These are phyloP conservation scores for Eremophila alpestris DNA, from an alignment of 2,797 vertebrate species.

Conservation along the genomic window DNA sequence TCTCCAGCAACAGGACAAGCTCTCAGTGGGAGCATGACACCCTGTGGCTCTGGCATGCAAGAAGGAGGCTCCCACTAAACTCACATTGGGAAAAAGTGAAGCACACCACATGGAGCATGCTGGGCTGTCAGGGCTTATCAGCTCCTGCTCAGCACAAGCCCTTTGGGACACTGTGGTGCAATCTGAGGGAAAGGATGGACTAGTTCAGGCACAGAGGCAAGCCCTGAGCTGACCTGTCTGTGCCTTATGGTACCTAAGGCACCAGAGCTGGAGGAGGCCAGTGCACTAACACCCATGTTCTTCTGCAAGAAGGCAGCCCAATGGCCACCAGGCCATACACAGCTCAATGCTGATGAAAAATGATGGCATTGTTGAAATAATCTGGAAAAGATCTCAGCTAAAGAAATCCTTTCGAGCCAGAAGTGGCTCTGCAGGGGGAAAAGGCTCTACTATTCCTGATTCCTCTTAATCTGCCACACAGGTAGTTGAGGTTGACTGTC, in stretches of 20 bases:
- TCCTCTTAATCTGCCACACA: neutral
- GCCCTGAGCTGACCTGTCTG: neutral
- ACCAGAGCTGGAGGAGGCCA: neutral
- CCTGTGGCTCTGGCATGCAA: neutral
- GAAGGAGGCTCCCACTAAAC: neutral
- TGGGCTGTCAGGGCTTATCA: neutral
- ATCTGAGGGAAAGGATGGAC: neutral
- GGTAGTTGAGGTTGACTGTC: neutral
- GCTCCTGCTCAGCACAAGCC: neutral
- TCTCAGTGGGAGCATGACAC: neutral
- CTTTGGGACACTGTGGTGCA: neutral
- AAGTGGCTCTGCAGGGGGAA: neutral
- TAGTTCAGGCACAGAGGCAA: neutral
- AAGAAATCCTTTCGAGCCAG: neutral
- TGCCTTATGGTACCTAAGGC: neutral
- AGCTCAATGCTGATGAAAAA: neutral
- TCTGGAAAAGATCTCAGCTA: neutral
- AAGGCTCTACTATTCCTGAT: neutral
- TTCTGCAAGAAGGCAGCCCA: neutral
- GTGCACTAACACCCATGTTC: neutral
- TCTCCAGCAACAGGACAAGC: neutral
- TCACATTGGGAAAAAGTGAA: neutral
- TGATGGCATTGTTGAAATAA: neutral
- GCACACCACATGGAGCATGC: neutral
- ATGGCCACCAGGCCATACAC: fast-evolving